Percentiles rank a stretch among this genome's conserved stretches.
phyloP scores from a whole-genome alignment of 1,140 invertebrate genomes.

The Procambarus virginalis region DNA sequence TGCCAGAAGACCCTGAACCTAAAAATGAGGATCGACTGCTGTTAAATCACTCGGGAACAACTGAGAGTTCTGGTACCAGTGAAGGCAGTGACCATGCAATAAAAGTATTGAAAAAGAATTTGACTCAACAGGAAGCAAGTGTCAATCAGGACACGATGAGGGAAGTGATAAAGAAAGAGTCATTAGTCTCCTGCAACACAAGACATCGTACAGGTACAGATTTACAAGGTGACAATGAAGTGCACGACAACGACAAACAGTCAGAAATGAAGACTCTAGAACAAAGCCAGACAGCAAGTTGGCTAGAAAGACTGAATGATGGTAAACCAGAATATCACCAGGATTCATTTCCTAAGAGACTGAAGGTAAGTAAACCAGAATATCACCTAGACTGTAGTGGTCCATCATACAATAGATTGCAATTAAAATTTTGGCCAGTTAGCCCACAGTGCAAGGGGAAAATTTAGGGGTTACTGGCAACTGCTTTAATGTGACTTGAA shows the following conservation, averaged over 20 bases:
- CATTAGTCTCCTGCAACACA: neutral
- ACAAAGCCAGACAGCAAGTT: neutral
- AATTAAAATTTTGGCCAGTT: no score
- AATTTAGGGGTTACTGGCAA: no score
- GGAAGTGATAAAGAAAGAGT: neutral
- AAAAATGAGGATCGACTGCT: neutral
- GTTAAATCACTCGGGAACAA: neutral
- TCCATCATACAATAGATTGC: no score
- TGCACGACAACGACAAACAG: neutral
- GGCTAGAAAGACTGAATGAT: neutral
- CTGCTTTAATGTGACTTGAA: no score
- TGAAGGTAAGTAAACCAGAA: slow-evolving; percentile 6
- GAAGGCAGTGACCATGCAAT: neutral
- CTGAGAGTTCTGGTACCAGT: neutral
- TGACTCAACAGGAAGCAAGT: neutral
- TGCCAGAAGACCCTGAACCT: neutral
- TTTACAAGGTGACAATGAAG: neutral
- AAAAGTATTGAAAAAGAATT: neutral
- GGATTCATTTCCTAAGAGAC: slow-evolving; percentile 17
- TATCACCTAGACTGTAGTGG: no score
- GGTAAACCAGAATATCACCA: neutral
- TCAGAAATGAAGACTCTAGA: neutral
- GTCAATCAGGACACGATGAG: neutral
- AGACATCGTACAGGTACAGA: neutral
- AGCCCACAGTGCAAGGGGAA: no score